Percentiles rank a stretch among this genome's conserved stretches.
phyloP scores from a whole-genome alignment of 2,797 vertebrate genomes.

The Sebastes wilsoni region DNA sequence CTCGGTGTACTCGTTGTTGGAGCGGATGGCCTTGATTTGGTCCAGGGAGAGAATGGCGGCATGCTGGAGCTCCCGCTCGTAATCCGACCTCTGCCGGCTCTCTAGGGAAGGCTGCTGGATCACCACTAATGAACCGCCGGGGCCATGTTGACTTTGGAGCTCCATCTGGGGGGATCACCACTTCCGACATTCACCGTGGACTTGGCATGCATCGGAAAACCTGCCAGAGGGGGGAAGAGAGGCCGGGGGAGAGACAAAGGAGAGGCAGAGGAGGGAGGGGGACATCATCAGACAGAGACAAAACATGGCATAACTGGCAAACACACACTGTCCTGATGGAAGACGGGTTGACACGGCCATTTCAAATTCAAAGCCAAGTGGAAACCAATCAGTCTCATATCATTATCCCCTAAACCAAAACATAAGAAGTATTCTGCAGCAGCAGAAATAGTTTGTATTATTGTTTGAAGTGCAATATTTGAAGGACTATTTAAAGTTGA shows the following conservation, averaged over 20 bases:
- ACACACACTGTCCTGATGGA: conserved; percentile 26
- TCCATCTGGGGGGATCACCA: conserved; percentile 94
- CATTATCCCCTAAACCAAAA: too few species aligned
- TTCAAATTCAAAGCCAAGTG: background rate
- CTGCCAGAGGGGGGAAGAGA: conserved; percentile 70
- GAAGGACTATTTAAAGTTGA: background rate
- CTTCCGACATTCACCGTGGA: conserved; percentile 91
- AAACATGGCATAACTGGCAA: conserved; percentile 47
- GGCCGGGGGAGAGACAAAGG: conserved; percentile 53
- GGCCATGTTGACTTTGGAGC: conserved; percentile 92
- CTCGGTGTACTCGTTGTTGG: conserved; percentile 96
- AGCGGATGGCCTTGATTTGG: conserved; percentile 96
- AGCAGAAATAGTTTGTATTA: background rate
- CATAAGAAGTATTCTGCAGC: background rate
- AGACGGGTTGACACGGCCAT: background rate
- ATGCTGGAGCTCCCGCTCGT: conserved; percentile 89
- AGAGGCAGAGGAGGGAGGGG: conserved; percentile 42
- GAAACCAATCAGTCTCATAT: background rate
- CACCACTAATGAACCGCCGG: conserved; percentile 88
- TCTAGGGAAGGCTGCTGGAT: conserved; percentile 91
- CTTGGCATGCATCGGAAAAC: conserved; percentile 95
- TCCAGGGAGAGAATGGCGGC: conserved; percentile 93
- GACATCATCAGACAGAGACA: conserved; percentile 56
- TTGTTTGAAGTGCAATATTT: background rate
- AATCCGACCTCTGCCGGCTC: conserved; percentile 88